A percentile compares a stretch with the other conserved stretches of the same genome.
Conservation (phyloP, 1,140 invertebrate species). For the Formica selysi region DNA sequence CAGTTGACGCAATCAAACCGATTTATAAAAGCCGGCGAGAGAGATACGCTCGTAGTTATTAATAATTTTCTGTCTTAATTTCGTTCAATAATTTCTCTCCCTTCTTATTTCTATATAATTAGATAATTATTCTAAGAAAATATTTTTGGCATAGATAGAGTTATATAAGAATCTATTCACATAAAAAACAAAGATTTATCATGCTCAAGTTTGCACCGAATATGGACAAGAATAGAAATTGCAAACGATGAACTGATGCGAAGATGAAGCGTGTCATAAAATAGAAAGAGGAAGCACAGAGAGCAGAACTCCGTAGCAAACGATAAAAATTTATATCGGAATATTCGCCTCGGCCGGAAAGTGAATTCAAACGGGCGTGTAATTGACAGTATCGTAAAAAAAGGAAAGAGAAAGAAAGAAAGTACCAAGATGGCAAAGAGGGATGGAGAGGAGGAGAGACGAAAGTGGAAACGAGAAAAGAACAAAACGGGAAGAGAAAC, state of each 20-base stretch:
- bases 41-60: neutral
- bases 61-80: neutral
- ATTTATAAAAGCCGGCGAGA: neutral
- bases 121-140: neutral
- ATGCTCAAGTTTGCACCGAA: neutral
- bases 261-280: conserved; percentile 64
- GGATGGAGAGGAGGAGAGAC: conserved; percentile 8
- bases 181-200: neutral
- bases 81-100: neutral
- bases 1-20: neutral
- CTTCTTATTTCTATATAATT: neutral
- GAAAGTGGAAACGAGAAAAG: conserved; percentile 63
- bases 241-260: conserved; percentile 34
- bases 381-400: conserved; percentile 87
- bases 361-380: conserved; percentile 86
- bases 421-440: conserved; percentile 54
- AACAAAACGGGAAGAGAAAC: conserved; percentile 71
- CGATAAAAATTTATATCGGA: conserved; percentile 84
- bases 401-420: conserved; percentile 65
- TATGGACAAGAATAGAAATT: conserved; percentile 39
- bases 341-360: conserved; percentile 82
- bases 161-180: neutral
- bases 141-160: neutral
- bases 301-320: conserved; percentile 64
- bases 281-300: conserved; percentile 62